Conservation (phyloP, 1,140 invertebrate species). For the Drosophila ironensis region DNA sequence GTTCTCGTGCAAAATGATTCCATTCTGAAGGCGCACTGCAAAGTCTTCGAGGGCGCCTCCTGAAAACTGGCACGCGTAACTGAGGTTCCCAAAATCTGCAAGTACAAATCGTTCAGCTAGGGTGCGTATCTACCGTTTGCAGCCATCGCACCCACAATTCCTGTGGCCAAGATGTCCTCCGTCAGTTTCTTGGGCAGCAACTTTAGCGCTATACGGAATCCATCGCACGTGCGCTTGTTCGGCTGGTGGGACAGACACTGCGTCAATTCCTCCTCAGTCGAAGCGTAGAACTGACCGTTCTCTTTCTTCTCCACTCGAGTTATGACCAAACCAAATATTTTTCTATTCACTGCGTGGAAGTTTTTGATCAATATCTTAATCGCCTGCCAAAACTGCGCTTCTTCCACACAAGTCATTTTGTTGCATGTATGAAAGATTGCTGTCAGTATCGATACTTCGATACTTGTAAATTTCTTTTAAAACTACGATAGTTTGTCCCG, state of each 20-base stretch:
- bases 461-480: too few relatives aligned
- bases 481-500: neutral
- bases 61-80: constrained; percentile 53
- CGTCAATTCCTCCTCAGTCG: constrained; percentile 39
- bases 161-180: constrained; percentile 50
- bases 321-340: constrained; percentile 66
- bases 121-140: too few relatives aligned
- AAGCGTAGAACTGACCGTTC: constrained; percentile 16
- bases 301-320: constrained; percentile 40
- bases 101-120: neutral
- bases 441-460: too few relatives aligned
- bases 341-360: constrained; percentile 74
- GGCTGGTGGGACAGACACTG: neutral
- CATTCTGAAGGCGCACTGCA: constrained; percentile 17
- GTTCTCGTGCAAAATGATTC: constrained; percentile 14
- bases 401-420: constrained; percentile 21
- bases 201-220: constrained; percentile 57
- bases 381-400: constrained; percentile 64
- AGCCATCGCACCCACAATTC: constrained; percentile 42
- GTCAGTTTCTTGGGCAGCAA: constrained; percentile 62
- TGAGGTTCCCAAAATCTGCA: constrained; percentile 38
- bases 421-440: too few relatives aligned
- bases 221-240: constrained; percentile 13
- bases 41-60: constrained; percentile 39
- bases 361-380: constrained; percentile 68